Evolutionary conservation across 2,113 vertebrate species (phyloP).

Genomic region (Anguilla japonica): DNA sequence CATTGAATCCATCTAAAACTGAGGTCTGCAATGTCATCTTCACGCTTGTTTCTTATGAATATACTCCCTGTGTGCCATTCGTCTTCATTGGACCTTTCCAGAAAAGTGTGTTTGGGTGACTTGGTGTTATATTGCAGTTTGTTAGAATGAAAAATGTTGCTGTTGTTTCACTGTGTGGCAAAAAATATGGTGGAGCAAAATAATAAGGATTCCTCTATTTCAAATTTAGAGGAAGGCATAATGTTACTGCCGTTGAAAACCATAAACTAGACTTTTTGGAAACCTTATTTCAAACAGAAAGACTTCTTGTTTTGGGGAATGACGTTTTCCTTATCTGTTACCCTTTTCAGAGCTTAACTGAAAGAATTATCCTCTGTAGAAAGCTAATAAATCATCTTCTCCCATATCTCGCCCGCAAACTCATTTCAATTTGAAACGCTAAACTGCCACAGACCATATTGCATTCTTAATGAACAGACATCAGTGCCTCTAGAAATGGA

Average conservation of each 20-base stretch:
- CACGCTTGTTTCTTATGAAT: neutral
- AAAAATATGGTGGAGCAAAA: neutral
- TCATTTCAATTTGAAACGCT: neutral
- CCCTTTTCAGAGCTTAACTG: neutral
- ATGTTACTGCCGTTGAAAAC: neutral
- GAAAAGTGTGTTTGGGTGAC: neutral
- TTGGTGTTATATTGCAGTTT: neutral
- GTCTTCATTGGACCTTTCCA: neutral
- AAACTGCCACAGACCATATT: neutral
- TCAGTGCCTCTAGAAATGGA: neutral
- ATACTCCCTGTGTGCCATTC: neutral
- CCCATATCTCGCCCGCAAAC: neutral
- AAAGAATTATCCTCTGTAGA: neutral
- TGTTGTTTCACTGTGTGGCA: neutral
- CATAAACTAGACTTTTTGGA: neutral
- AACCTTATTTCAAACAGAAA: neutral
- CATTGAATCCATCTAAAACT: neutral
- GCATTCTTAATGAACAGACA: neutral
- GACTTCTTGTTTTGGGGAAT: neutral
- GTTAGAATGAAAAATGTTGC: neutral
- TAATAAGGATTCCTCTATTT: neutral
- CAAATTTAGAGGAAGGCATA: neutral
- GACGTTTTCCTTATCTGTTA: neutral
- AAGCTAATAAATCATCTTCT: neutral
- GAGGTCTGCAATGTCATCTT: neutral